Conservation (phyloP, 1,140 invertebrate genomes). For the Hycleus phaleratus region DNA sequence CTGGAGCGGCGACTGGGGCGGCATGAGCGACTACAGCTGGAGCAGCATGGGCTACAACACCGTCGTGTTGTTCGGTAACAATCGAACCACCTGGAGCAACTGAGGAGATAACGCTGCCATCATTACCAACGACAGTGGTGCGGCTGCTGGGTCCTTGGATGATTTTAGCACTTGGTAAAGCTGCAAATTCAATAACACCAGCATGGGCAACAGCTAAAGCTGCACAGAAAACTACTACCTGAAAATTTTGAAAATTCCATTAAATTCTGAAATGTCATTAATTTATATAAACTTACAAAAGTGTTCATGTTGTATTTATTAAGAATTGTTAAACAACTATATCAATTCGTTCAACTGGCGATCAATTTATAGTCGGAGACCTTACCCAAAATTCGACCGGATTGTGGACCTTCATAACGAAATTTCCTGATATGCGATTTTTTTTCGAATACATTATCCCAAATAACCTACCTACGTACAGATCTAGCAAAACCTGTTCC, state of each 20-base stretch:
- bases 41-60: constrained; percentile 2
- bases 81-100: constrained; percentile 11
- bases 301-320: constrained; percentile 11
- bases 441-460: too few species aligned
- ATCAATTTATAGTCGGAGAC: too few species aligned
- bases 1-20: constrained; percentile 2
- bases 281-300: constrained; percentile 5
- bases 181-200: constrained; percentile 2
- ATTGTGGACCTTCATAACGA: too few species aligned
- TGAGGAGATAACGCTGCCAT: constrained; percentile 17
- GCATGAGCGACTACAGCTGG: constrained; percentile 2
- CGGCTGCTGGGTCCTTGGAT: constrained; percentile 19
- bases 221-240: constrained; percentile 8
- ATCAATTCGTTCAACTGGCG: too few species aligned
- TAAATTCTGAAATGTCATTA: background rate
- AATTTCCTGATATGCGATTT: too few species aligned
- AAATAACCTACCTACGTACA: too few species aligned
- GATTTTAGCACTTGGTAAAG: constrained; percentile 1
- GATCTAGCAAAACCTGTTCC: too few species aligned
- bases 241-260: background rate
- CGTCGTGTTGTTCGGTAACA: constrained; percentile 7
- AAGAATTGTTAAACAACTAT: too few species aligned
- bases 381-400: too few species aligned
- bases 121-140: constrained; percentile 17
- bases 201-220: constrained; percentile 1